These are phyloP conservation scores for Drosophila subsilvestris DNA, from an alignment of 2,888 invertebrate genomes.

Conservation along the genomic window DNA sequence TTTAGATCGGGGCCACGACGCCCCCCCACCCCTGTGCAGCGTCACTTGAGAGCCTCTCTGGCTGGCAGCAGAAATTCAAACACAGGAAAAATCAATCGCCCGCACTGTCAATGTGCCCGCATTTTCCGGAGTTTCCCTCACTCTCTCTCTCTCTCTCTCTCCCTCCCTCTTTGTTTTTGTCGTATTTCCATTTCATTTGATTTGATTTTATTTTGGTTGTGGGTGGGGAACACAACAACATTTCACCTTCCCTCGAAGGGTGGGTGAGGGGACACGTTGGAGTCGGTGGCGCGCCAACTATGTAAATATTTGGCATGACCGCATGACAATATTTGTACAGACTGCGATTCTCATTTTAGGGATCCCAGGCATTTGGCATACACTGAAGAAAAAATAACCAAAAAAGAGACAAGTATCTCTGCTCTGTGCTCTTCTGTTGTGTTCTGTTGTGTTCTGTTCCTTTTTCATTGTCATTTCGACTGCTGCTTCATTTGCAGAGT, in stretches of 20 bases:
- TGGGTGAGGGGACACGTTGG: not conserved
- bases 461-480: constrained; percentile 1
- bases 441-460: no score
- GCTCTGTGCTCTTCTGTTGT: no score
- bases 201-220: constrained; percentile 27
- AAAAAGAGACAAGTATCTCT: not conserved
- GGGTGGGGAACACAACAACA: constrained; percentile 17
- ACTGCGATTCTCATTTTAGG: constrained; percentile 54
- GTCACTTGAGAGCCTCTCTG: constrained; percentile 51
- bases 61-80: constrained; percentile 51
- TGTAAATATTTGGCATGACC: constrained; percentile 75
- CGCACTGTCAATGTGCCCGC: constrained; percentile 75
- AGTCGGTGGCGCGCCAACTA: constrained; percentile 51
- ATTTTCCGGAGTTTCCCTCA: constrained; percentile 51
- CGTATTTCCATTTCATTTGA: constrained; percentile 34
- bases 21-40: constrained; percentile 16
- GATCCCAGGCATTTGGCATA: constrained; percentile 12
- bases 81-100: constrained; percentile 79
- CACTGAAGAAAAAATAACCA: constrained; percentile 3
- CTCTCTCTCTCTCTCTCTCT: constrained; percentile 8
- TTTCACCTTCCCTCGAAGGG: constrained; percentile 61
- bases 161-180: constrained; percentile 27
- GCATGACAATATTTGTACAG: constrained; percentile 75
- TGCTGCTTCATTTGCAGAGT: not conserved
- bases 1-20: constrained; percentile 54